These are phyloP conservation scores for Pyxicephalus adspersus DNA, from an alignment of 2,113 vertebrate species.

Conservation along the genomic window DNA sequence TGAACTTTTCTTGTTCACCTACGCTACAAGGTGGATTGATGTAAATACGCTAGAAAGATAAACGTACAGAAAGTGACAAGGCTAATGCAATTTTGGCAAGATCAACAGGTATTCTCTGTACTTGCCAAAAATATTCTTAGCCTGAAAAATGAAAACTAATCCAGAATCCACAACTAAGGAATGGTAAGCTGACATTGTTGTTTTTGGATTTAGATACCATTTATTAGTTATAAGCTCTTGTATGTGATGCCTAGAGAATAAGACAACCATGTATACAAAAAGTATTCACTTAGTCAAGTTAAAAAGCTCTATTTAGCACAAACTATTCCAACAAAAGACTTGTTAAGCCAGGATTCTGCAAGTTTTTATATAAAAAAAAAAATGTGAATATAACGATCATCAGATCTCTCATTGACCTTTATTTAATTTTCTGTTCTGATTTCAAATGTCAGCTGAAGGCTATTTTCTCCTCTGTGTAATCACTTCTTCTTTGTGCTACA, in stretches of 20 bases:
- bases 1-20: too few species aligned
- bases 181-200: too few species aligned
- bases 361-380: not conserved
- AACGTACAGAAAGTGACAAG: too few species aligned
- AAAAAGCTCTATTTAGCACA: not conserved
- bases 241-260: not conserved
- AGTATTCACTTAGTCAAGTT: not conserved
- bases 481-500: slow-evolving; percentile 25
- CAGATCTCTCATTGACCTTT: slow-evolving; percentile 27
- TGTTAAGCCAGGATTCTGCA: slow-evolving; percentile 2
- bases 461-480: slow-evolving; percentile 34
- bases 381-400: not conserved
- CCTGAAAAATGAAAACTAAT: too few species aligned
- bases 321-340: not conserved
- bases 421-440: slow-evolving; percentile 32
- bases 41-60: too few species aligned
- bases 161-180: too few species aligned
- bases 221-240: too few species aligned
- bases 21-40: too few species aligned
- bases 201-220: too few species aligned
- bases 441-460: slow-evolving; percentile 49
- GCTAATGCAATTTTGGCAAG: too few species aligned
- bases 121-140: too few species aligned
- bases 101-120: too few species aligned
- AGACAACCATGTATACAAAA: not conserved